A percentile compares a stretch with the other conserved stretches of the same genome.
Evolutionary conservation across 2,113 vertebrate genomes (phyloP).

Genomic region (Paedocypris sp.): DNA sequence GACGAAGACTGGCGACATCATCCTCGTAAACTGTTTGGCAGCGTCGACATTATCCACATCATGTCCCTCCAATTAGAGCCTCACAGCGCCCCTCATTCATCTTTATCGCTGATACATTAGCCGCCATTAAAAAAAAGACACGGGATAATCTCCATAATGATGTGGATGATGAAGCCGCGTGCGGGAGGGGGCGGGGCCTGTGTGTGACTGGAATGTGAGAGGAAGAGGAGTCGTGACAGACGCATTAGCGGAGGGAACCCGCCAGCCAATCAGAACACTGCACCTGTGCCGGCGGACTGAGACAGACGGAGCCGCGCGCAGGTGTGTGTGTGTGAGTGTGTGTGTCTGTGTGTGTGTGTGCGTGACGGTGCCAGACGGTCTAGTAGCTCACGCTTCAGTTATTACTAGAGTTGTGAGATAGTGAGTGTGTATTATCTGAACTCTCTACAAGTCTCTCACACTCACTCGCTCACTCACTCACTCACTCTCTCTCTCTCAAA

Average conservation of each 20-base stretch:
- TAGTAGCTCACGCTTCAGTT: too few species aligned
- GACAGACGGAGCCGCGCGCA: conserved; percentile 57
- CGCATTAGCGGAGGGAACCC: conserved; percentile 28
- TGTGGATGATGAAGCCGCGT: conserved; percentile 64
- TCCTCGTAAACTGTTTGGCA: conserved; percentile 44
- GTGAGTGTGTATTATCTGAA: too few species aligned
- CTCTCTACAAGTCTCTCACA: too few species aligned
- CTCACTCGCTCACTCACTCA: too few species aligned
- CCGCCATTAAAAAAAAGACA: conserved; percentile 66
- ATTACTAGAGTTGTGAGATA: too few species aligned
- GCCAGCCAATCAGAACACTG: conserved; percentile 44
- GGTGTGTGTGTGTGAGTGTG: conserved; percentile 45
- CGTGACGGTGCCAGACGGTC: conserved; percentile 37
- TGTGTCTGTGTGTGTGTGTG: conserved; percentile 43
- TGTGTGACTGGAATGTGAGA: conserved; percentile 51
- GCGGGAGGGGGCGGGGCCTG: conserved; percentile 50
- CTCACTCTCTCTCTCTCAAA: too few species aligned
- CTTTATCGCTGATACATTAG: conserved; percentile 74
- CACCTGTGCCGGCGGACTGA: conserved; percentile 53
- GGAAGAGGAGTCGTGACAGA: conserved; percentile 21
- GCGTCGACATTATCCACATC: conserved; percentile 53
- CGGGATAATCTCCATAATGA: conserved; percentile 68
- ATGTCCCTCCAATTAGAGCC: conserved; percentile 71
- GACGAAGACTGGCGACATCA: conserved; percentile 11
- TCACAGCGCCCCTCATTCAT: conserved; percentile 68